Base-by-base conservation (phyloP, 2,797 vertebrate species). In the Craterocephalus amniculus region DNA sequence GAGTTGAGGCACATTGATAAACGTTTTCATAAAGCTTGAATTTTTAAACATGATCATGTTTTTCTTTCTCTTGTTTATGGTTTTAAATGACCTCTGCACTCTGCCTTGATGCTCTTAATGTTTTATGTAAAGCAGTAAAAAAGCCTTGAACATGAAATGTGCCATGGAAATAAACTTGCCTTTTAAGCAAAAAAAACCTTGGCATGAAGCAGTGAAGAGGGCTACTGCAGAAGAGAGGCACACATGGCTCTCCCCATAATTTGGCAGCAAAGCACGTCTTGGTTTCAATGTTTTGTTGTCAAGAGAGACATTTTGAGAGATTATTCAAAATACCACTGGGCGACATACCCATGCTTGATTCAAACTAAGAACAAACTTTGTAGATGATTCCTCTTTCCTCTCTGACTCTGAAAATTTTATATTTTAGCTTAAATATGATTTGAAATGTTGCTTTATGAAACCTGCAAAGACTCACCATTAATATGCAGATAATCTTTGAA, bases 281-380 rank as follows among this genome's bases (percentile, higher is more conserved):
- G n/a, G 5, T 54, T 40, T 18, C 59, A 84, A 72, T 64, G 75
- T 51, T 78, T 58, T 67, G 43, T 67, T 58, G 43, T 32, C 18
- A 29, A 51, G 51, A 35, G 48, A 48, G 62, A 63, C 54, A 35
- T 24, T 27, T 55, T 18, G 13, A 32, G 60, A 64, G 54, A 38
- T 31, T 11, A 12, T 62, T 40, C 29, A 16, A 58, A 75, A 75
- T 36, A 22, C 7, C 22, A 29, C 49, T 69, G 40, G 2, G 60
- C 58, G n/a, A 49, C 61, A 56, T 31, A 18, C 26, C 1, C 12
- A 32, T 55, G 24, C 34, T 49, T 64, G 36, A 31, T 55, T 61
- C 35, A 64, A 56, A 58, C 10, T 49, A 32, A 59, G 54, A 54
- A 3, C 0, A 40, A n/a, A 54, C 35, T 59, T 61, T 60, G 36